These are phyloP conservation scores for Alligator sinensis DNA, from an alignment of 2,113 vertebrate genomes.

Conservation along the genomic window DNA sequence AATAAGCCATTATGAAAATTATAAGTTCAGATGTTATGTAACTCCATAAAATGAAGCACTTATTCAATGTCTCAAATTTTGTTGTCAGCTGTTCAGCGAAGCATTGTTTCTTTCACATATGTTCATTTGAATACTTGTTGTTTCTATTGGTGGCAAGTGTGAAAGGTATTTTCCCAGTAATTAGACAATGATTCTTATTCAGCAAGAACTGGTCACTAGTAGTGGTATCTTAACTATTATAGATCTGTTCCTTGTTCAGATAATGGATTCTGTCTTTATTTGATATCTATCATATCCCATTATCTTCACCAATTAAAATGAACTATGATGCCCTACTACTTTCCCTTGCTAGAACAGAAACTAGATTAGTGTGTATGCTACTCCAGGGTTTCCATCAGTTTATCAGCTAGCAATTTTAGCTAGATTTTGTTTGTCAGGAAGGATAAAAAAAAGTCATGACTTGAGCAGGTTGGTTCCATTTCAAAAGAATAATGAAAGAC, in stretches of 20 bases:
- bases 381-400: background rate
- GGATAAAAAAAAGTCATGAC: background rate
- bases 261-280: background rate
- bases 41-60: background rate
- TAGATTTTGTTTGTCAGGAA: background rate
- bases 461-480: background rate
- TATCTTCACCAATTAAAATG: background rate
- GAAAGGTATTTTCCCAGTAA: background rate
- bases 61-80: background rate
- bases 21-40: fast-evolving
- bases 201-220: background rate
- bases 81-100: background rate
- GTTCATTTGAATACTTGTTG: background rate
- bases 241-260: background rate
- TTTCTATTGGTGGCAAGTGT: background rate
- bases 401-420: background rate
- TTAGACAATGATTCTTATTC: background rate
- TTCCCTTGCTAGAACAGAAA: background rate
- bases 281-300: background rate
- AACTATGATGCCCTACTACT: background rate
- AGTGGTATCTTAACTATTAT: fast-evolving
- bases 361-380: background rate
- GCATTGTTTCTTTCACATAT: background rate
- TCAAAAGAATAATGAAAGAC: background rate
- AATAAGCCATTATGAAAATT: background rate